Evolutionary conservation across 2,888 invertebrate genomes (phyloP).

Genomic region (Notodonta dromedarius): DNA sequence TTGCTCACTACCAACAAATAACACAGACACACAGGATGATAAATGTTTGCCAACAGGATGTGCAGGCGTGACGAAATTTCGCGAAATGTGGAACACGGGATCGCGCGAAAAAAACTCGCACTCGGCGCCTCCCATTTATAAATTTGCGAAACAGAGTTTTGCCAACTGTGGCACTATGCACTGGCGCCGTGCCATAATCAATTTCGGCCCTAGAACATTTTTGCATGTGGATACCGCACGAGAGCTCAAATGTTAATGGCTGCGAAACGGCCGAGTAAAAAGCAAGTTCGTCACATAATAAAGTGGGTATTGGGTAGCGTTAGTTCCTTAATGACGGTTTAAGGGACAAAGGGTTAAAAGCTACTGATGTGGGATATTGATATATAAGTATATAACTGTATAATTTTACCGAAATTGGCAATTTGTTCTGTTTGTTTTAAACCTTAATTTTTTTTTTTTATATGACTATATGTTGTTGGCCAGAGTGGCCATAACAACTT

Average conservation of each 20-base stretch:
- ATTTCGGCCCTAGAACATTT: slow-evolving; percentile 17
- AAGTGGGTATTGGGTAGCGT: neutral
- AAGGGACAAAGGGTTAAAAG: neutral
- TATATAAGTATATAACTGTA: no score
- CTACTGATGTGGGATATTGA: no score
- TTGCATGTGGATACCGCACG: slow-evolving; percentile 4
- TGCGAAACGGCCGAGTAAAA: neutral
- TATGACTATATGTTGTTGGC: no score
- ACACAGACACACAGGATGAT: neutral
- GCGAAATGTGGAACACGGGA: slow-evolving; percentile 13
- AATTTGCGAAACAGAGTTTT: slow-evolving; percentile 15
- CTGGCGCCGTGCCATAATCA: slow-evolving; percentile 25
- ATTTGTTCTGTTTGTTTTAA: no score
- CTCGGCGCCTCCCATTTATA: slow-evolving; percentile 14
- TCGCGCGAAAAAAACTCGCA: slow-evolving; percentile 21
- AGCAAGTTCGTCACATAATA: neutral
- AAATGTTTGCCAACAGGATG: neutral
- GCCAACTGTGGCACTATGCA: slow-evolving; percentile 17
- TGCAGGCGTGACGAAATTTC: slow-evolving; percentile 6
- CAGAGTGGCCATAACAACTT: no score
- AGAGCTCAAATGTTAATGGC: neutral
- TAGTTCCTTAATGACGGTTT: neutral
- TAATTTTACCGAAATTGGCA: no score
- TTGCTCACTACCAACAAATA: neutral
- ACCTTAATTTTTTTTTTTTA: no score